phyloP scores from a whole-genome alignment of 2,113 vertebrate species.

The Bufo bufo region DNA sequence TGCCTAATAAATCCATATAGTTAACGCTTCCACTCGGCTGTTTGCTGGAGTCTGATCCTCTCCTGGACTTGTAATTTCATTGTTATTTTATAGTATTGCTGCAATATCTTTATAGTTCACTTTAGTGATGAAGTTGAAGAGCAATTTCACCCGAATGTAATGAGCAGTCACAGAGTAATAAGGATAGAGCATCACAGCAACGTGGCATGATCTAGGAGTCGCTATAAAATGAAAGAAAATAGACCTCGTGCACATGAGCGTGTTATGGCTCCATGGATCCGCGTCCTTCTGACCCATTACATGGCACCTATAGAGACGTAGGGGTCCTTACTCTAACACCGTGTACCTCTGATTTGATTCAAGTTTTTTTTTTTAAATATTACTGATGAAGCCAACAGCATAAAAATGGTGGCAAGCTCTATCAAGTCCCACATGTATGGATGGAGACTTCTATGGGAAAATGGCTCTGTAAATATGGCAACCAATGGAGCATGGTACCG shows the following conservation, averaged over 20 bases:
- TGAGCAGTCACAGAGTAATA: not conserved
- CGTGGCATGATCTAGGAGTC: not conserved
- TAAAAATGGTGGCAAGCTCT: too few species aligned
- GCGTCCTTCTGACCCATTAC: too few species aligned
- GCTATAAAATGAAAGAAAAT: not conserved
- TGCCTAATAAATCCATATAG: slow-evolving; percentile 43
- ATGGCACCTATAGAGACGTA: too few species aligned
- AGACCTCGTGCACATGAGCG: not conserved
- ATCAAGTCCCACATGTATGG: too few species aligned
- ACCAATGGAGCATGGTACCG: too few species aligned
- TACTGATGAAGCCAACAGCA: too few species aligned
- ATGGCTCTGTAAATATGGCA: too few species aligned
- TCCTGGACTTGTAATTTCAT: not conserved
- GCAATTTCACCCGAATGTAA: not conserved
- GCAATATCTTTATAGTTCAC: not conserved
- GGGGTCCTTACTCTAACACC: too few species aligned
- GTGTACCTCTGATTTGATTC: too few species aligned
- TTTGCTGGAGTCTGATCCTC: not conserved
- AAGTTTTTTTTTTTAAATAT: too few species aligned
- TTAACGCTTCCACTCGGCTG: not conserved
- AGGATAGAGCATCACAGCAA: not conserved
- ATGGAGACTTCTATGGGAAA: too few species aligned
- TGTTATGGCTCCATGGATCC: not conserved
- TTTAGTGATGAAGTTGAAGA: not conserved
- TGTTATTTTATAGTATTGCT: slow-evolving; percentile 24